A percentile compares a stretch with the other conserved stretches of the same genome.
Conservation (phyloP, 2,113 vertebrate species). For the Pithys albifrons region DNA sequence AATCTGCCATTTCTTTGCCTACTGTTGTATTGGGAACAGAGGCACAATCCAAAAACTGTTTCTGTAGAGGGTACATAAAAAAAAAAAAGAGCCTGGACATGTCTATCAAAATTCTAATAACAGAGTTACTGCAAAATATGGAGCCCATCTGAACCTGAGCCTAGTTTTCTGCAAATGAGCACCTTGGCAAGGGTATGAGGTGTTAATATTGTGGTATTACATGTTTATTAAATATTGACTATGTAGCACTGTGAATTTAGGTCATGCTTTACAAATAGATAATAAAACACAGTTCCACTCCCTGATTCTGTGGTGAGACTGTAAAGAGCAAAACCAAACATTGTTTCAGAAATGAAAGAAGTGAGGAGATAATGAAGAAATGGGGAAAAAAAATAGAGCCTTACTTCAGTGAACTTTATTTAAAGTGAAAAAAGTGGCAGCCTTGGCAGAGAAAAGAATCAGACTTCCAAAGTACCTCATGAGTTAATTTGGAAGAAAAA, state of each 20-base stretch:
- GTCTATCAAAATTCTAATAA: background rate
- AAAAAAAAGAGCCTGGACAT: background rate
- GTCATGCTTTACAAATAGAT: background rate
- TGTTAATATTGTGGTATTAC: background rate
- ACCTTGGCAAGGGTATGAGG: background rate
- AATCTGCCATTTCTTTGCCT: background rate
- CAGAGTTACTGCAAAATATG: background rate
- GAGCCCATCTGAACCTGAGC: background rate
- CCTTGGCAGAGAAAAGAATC: background rate
- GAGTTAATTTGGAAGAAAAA: background rate
- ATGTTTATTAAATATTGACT: slow-evolving; percentile 21
- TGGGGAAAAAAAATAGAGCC: background rate
- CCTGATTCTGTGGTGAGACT: background rate
- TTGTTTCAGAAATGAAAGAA: background rate
- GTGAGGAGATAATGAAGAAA: background rate
- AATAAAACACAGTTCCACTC: background rate
- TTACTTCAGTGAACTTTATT: background rate
- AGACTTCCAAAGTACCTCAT: background rate
- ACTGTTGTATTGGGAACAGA: background rate
- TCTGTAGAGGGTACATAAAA: background rate
- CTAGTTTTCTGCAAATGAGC: background rate
- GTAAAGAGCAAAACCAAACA: background rate
- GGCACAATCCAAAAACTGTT: background rate
- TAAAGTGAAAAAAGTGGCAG: background rate
- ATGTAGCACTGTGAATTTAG: background rate